Conservation (phyloP, 2,888 invertebrate genomes). For the Apamea epomidion region DNA sequence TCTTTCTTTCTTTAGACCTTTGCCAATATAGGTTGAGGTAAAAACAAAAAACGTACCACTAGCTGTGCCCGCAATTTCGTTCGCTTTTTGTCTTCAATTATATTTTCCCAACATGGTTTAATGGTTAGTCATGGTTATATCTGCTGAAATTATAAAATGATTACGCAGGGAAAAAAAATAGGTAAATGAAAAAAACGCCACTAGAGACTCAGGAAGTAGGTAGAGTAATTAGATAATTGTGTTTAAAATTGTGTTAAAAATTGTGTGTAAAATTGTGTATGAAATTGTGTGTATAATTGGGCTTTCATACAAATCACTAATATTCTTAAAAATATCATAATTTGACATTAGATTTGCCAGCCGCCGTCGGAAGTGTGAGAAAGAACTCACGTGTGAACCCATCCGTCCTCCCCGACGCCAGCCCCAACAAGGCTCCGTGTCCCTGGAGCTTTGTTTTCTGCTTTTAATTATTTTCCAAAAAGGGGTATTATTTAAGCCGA, state of each 20-base stretch:
- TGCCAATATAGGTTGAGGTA: too few relatives aligned
- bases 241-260: too few relatives aligned
- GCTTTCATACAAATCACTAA: neutral
- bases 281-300: too few relatives aligned
- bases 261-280: too few relatives aligned
- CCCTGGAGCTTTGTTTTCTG: neutral
- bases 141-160: neutral
- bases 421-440: neutral
- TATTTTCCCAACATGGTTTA: neutral
- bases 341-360: too few relatives aligned
- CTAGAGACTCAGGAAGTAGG: neutral
- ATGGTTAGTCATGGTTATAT: too few relatives aligned
- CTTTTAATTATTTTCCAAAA: neutral
- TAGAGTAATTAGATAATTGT: neutral
- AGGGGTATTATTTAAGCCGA: neutral
- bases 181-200: neutral
- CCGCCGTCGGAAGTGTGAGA: neutral
- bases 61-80: too few relatives aligned
- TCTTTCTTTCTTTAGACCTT: too few relatives aligned
- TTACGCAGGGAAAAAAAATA: neutral
- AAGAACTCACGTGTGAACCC: neutral
- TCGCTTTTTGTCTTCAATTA: neutral
- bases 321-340: neutral
- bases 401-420: neutral
- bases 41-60: too few relatives aligned